Evolutionary conservation across 92 coral and sea anemone species (phyloP), one percentile per base, ranked within the genome.

Genomic region (Heliopora coerulea): DNA sequence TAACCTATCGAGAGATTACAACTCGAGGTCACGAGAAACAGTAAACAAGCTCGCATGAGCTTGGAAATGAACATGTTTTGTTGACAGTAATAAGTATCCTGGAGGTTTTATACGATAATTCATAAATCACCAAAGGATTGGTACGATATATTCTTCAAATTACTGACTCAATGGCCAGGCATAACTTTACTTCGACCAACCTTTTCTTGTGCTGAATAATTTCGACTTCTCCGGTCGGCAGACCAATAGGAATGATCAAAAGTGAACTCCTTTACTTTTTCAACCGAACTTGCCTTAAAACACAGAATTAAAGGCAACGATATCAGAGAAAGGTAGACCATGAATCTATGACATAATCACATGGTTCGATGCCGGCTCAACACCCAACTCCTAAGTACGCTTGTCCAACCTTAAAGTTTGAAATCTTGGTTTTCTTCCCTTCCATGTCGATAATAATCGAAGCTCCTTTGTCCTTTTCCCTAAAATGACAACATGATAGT

Each of bases 221-320:
- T 86, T 24, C 86, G 85, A 79, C 93, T 90, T 62, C 82, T 83
- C 26, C 83, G 66, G 30, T 90, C 95, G 1, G 96, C 91, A 65
- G 99, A 95, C 99, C 99, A 95, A 88, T 95, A 95, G 4, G 96
- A 90, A 70, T 82, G 85, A 79, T 95, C 99, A 58, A 95, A 95
- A 13, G 96, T 85, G 52, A 95, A 95, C 77, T 95, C 99, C 59
- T 95, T 95, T 1, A 95, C 86, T 27, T 84, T 75, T 28, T 88
- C 88, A 32, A 91, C 60, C 6, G 89, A 78, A 77, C 85, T 88
- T 20, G 91, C 91, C 99, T 95, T 65, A 23, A 65, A 73, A 28
- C 17, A 40, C 3, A 24, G 54, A 68, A 68, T 18, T 26, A 26
- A 39, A n/a, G n/a, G n/a, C n/a, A n/a, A n/a, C n/a, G n/a, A n/a